Conservation (phyloP, 2,113 vertebrate species). For the Dicerorhinus sumatrensis region DNA sequence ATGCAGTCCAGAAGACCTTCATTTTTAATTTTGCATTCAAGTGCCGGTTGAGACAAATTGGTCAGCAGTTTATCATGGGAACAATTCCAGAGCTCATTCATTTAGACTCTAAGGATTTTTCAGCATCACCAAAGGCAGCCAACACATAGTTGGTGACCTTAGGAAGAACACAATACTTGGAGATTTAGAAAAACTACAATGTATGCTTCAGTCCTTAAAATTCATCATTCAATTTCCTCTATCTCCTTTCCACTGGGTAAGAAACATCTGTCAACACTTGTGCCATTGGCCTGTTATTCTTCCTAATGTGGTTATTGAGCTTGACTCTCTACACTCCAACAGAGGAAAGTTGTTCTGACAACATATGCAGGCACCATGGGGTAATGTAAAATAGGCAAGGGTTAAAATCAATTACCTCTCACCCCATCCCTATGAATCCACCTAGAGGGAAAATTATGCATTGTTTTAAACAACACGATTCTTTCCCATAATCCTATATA, state of each 20-base stretch:
- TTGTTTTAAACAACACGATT: conserved; percentile 56
- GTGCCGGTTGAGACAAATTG: conserved; percentile 67
- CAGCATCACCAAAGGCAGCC: conserved; percentile 65
- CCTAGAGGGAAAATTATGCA: conserved; percentile 58
- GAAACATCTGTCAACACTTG: conserved; percentile 75
- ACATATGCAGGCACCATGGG: background rate
- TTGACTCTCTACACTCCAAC: background rate
- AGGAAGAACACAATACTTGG: conserved; percentile 55
- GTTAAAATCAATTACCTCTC: conserved; percentile 30
- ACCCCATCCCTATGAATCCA: background rate
- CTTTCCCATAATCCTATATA: conserved; percentile 69
- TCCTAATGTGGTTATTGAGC: conserved; percentile 63
- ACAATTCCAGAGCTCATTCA: conserved; percentile 62
- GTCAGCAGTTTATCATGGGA: conserved; percentile 69
- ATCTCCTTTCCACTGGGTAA: conserved; percentile 67
- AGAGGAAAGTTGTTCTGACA: conserved; percentile 43
- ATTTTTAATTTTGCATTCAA: conserved; percentile 63
- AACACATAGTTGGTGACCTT: conserved; percentile 55
- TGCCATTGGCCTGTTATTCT: conserved; percentile 67
- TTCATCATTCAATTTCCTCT: conserved; percentile 70
- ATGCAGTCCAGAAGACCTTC: conserved; percentile 48
- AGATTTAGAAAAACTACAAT: conserved; percentile 41
- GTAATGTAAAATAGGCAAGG: background rate
- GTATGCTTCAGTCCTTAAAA: conserved; percentile 64
- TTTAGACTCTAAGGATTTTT: conserved; percentile 59